Evolutionary conservation across 2,888 invertebrate genomes (phyloP).

Genomic region (Ophion obscuratus): DNA sequence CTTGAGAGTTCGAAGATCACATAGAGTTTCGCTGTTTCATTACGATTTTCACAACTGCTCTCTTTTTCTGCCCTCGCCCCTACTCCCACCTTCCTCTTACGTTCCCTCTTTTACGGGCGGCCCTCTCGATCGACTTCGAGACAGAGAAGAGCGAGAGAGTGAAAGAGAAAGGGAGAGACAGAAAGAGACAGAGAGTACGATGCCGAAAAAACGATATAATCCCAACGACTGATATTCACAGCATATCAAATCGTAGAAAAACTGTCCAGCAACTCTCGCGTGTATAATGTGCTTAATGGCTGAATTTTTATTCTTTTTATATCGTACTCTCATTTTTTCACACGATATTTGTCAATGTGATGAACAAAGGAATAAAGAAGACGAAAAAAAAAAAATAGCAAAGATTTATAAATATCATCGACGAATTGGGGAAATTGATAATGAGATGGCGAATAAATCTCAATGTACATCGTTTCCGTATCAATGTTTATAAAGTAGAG

Average conservation of each 20-base stretch:
- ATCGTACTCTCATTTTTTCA: conserved; percentile 13
- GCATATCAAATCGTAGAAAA: conserved; percentile 50
- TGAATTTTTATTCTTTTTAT: background rate
- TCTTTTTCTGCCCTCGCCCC: background rate
- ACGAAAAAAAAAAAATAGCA: background rate
- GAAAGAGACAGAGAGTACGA: background rate
- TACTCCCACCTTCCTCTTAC: conserved; percentile 5
- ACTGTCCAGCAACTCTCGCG: conserved; percentile 25
- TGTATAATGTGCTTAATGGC: conserved; percentile 6
- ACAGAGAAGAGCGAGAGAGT: background rate
- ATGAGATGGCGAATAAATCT: conserved; percentile 63
- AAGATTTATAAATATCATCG: conserved; percentile 20
- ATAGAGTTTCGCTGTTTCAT: conserved; percentile 62
- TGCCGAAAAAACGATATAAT: conserved; percentile 12
- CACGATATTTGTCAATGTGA: conserved; percentile 1
- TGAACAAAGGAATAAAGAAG: background rate
- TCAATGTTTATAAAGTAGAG: conserved; percentile 56
- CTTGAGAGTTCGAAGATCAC: conserved; percentile 36
- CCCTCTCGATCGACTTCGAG: conserved; percentile 10
- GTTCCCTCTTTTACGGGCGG: background rate
- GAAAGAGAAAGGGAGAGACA: background rate
- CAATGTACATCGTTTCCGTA: conserved; percentile 61
- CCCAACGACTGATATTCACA: conserved; percentile 51
- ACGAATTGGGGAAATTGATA: conserved; percentile 42
- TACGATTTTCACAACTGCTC: conserved; percentile 30